Evolutionary conservation across 30 jellyfish, hydroid and myxozoan genomes (phyloP).

Genomic region (Aurelia sp.): DNA sequence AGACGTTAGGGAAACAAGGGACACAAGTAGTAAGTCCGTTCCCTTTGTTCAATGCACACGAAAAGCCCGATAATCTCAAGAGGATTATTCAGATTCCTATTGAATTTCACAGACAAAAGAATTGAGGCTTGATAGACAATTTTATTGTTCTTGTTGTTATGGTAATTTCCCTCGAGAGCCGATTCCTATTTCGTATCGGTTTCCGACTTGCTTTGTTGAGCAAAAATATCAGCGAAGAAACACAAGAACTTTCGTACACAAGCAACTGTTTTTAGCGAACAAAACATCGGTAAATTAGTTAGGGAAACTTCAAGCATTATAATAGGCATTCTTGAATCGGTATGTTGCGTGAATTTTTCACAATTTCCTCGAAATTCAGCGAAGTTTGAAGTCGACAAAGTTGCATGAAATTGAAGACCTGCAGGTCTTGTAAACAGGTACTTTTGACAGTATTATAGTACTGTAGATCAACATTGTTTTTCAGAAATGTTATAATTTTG

Average conservation of each 20-base stretch:
- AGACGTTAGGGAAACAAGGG: too few species aligned
- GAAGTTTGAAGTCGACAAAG: too few species aligned
- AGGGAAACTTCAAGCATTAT: too few species aligned
- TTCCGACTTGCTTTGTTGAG: conserved; percentile 39
- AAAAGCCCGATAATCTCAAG: conserved; percentile 46
- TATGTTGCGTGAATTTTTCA: not conserved
- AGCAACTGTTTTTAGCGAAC: too few species aligned
- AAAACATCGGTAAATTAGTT: too few species aligned
- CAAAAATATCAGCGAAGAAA: not conserved
- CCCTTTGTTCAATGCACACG: conserved; percentile 2
- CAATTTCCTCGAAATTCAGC: not conserved
- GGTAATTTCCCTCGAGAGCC: conserved; percentile 58
- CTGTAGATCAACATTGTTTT: too few species aligned
- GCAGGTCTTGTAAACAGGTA: too few species aligned
- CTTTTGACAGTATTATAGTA: too few species aligned
- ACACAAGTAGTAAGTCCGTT: too few species aligned
- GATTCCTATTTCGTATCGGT: conserved; percentile 74
- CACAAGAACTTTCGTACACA: not conserved
- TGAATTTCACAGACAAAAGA: conserved; percentile 45
- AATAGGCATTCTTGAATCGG: not conserved
- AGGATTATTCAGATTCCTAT: conserved; percentile 46
- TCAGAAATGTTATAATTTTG: too few species aligned
- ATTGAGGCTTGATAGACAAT: conserved; percentile 21
- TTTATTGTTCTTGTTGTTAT: conserved; percentile 47
- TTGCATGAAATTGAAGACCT: too few species aligned